phyloP scores from a whole-genome alignment of 1,140 invertebrate species.

The Drosophila mayri region DNA sequence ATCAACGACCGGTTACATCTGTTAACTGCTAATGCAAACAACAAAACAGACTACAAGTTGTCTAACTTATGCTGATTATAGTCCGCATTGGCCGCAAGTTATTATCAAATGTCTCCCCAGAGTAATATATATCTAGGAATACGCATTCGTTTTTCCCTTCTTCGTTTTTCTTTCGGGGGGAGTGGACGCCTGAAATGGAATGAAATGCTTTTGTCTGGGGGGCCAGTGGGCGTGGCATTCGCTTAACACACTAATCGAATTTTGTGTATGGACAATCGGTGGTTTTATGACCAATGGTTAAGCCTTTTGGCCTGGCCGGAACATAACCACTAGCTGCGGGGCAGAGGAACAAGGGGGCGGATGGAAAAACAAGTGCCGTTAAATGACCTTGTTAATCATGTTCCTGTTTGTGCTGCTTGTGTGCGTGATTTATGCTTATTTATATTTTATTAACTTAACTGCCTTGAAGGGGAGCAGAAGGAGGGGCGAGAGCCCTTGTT shows the following conservation, averaged over 20 bases:
- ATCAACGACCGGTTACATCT: conserved; percentile 17
- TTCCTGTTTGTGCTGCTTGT: conserved; percentile 69
- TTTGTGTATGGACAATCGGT: conserved; percentile 39
- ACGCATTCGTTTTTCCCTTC: background rate
- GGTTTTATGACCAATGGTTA: conserved; percentile 37
- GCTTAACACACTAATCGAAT: conserved; percentile 80
- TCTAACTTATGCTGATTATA: conserved; percentile 81
- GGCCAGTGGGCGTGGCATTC: conserved; percentile 51
- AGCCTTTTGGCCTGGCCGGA: conserved; percentile 53
- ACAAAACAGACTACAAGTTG: conserved; percentile 55
- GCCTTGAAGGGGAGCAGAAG: background rate
- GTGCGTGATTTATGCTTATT: conserved; percentile 82
- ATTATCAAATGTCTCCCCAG: conserved; percentile 81
- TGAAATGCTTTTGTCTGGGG: conserved; percentile 3
- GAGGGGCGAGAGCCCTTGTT: conserved; percentile 10
- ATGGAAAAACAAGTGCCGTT: conserved; percentile 65
- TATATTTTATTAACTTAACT: conserved; percentile 77
- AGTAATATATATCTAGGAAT: conserved; percentile 71
- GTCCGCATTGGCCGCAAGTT: conserved; percentile 74
- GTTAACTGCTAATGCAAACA: conserved; percentile 44
- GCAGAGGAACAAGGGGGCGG: conserved; percentile 10
- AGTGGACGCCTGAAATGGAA: background rate
- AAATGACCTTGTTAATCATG: conserved; percentile 82
- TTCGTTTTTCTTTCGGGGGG: conserved; percentile 3
- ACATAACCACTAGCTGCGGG: conserved; percentile 48